Conservation (phyloP, 2,888 invertebrate genomes). For the Sarcophaga caerulescens region DNA sequence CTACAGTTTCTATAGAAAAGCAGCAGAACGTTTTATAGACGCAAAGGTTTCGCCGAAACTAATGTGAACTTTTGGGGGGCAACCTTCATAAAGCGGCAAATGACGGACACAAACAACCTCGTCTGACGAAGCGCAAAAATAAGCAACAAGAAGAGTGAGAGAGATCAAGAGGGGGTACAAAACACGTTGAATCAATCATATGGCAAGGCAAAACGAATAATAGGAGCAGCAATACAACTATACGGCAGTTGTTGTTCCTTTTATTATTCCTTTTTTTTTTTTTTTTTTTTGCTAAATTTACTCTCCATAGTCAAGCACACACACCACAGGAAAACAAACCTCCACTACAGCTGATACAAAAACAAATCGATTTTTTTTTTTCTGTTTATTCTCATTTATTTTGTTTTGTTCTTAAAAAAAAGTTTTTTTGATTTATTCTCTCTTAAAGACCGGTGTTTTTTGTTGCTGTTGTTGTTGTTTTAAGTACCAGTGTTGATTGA, state of each 20-base stretch:
- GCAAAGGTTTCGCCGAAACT: constrained; percentile 59
- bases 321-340: not conserved
- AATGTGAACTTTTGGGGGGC: constrained; percentile 43
- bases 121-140: not conserved
- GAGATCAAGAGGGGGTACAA: not conserved
- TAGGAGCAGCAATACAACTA: not conserved
- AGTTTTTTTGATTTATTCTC: not conserved
- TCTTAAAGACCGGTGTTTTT: not conserved
- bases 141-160: not conserved
- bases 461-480: not conserved
- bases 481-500: constrained; percentile 17
- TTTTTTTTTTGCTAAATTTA: not conserved
- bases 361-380: not conserved
- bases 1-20: not conserved
- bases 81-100: constrained; percentile 31
- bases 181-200: not conserved
- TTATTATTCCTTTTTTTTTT: not conserved
- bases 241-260: not conserved
- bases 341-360: not conserved
- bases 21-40: constrained; percentile 47
- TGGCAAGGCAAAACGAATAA: not conserved
- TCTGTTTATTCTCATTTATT: not conserved
- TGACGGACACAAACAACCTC: not conserved
- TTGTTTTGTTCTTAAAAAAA: not conserved
- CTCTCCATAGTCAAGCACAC: not conserved